phyloP scores from a whole-genome alignment of 2,888 invertebrate species.

The Pelosia muscerda region DNA sequence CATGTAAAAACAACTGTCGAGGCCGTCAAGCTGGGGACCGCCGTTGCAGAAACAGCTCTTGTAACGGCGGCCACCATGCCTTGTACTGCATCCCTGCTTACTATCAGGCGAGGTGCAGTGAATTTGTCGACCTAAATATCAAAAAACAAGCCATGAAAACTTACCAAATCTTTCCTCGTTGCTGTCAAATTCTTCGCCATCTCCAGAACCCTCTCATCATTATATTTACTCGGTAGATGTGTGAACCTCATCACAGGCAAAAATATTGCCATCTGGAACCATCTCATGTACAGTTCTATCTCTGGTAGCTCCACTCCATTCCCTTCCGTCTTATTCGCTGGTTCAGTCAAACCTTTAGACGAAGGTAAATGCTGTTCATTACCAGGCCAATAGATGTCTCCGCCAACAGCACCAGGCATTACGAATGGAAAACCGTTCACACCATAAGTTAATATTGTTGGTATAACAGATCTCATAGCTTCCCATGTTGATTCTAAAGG shows the following conservation, averaged over 20 bases:
- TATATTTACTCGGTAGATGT: slow-evolving; percentile 95
- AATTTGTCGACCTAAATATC: too few species aligned
- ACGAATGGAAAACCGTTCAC: slow-evolving; percentile 97
- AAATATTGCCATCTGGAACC: slow-evolving; percentile 96
- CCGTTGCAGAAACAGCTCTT: too few species aligned
- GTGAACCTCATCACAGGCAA: slow-evolving; percentile 97
- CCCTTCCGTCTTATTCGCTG: slow-evolving; percentile 70
- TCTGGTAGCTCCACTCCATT: slow-evolving; percentile 88
- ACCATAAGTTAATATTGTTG: slow-evolving; percentile 95
- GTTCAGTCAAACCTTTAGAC: slow-evolving; percentile 78
- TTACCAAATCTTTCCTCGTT: slow-evolving; percentile 91
- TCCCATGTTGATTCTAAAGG: slow-evolving; percentile 96
- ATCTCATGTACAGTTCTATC: slow-evolving; percentile 94
- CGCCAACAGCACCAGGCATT: slow-evolving; percentile 97
- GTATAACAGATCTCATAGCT: slow-evolving; percentile 93
- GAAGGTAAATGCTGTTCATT: slow-evolving; percentile 85
- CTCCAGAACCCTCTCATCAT: slow-evolving; percentile 91
- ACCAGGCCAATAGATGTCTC: slow-evolving; percentile 91
- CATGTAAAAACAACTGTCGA: too few species aligned
- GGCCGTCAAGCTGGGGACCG: too few species aligned
- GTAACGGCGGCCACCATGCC: too few species aligned
- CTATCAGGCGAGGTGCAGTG: too few species aligned
- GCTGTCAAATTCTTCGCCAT: slow-evolving; percentile 91
- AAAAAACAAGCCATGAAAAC: slow-evolving; percentile 41
- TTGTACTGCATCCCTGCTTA: too few species aligned